Percentiles rank a stretch among this genome's conserved stretches.
These are phyloP conservation scores for Cydia fagiglandana DNA, from an alignment of 1,140 invertebrate species.

Conservation along the genomic window DNA sequence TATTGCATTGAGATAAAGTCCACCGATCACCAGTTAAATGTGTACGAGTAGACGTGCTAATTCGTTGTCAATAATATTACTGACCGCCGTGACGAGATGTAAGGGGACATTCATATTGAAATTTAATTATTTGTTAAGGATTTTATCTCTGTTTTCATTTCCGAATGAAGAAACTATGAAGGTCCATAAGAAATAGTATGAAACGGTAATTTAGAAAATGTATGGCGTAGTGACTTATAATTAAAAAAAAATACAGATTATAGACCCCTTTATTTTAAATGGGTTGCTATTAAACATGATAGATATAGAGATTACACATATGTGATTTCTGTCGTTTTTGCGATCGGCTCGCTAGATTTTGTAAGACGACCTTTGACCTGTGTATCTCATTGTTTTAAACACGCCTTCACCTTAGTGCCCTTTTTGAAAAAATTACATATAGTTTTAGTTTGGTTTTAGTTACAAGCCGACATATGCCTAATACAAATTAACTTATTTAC, in stretches of 20 bases:
- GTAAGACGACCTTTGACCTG: background rate
- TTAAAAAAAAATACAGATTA: no score
- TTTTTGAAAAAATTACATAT: background rate
- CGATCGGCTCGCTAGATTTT: background rate
- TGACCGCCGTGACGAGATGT: background rate
- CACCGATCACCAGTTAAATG: background rate
- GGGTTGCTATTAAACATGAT: no score
- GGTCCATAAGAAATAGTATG: no score
- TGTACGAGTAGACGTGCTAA: background rate
- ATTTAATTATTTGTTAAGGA: background rate
- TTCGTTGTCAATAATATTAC: slow-evolving; percentile 16
- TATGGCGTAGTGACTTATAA: no score
- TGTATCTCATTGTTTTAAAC: background rate
- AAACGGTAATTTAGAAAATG: no score
- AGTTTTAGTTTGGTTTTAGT: no score
- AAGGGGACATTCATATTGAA: background rate
- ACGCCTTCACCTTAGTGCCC: background rate
- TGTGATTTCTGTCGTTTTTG: background rate
- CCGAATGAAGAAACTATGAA: no score
- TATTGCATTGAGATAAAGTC: no score
- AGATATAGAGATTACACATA: background rate
- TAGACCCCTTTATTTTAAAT: no score
- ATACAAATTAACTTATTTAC: no score
- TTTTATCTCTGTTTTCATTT: background rate
- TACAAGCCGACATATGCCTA: no score